These are phyloP conservation scores for Drosophila yakuba DNA, from an alignment of 1,140 invertebrate genomes.

Conservation along the genomic window DNA sequence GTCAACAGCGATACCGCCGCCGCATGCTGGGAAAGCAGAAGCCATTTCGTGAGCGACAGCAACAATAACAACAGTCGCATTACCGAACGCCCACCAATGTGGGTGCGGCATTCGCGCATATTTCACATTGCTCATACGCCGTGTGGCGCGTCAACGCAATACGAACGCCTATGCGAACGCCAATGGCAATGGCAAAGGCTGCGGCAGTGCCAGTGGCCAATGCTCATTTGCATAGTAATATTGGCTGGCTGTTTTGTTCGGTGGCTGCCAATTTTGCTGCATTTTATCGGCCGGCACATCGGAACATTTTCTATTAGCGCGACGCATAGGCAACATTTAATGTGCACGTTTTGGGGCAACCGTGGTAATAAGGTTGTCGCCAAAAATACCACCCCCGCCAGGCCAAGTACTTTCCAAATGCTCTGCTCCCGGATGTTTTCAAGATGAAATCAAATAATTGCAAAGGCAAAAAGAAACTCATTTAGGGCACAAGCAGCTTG, in stretches of 20 bases:
- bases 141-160: conserved; percentile 46
- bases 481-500: conserved; percentile 70
- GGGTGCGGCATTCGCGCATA: conserved; percentile 65
- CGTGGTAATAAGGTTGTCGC: conserved; percentile 70
- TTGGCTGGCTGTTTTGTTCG: conserved; percentile 58
- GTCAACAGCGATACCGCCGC: conserved; percentile 49
- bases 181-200: conserved; percentile 57
- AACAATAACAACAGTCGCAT: conserved; percentile 16
- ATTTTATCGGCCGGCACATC: conserved; percentile 75
- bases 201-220: conserved; percentile 52
- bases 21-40: conserved; percentile 42
- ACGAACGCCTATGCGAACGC: conserved; percentile 34
- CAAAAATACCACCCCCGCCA: conserved; percentile 41
- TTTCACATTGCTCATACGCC: conserved; percentile 77
- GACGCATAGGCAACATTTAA: conserved; percentile 79
- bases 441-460: conserved; percentile 83
- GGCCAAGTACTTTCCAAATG: conserved; percentile 34
- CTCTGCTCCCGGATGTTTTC: conserved; percentile 56
- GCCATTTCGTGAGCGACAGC: conserved; percentile 5
- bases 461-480: conserved; percentile 67
- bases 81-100: conserved; percentile 8
- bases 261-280: conserved; percentile 53
- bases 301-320: conserved; percentile 77
- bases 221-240: conserved; percentile 82
- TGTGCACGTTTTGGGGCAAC: conserved; percentile 65